Evolutionary conservation across 2,797 vertebrate genomes (phyloP).

Genomic region (Botia almorhae): DNA sequence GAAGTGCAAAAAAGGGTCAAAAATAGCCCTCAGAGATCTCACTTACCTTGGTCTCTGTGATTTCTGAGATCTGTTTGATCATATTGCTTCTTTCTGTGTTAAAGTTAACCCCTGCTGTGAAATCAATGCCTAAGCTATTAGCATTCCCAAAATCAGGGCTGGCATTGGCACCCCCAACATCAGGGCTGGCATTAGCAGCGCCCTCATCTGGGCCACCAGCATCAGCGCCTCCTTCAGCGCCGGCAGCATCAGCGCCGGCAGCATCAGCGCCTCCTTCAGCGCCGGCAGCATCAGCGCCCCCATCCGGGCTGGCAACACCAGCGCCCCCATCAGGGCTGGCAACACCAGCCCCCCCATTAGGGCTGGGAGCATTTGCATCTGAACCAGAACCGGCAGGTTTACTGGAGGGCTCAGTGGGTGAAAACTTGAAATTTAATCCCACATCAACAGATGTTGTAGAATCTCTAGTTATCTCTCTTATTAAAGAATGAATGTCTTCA

Average conservation of each 20-base stretch:
- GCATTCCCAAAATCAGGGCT: not conserved
- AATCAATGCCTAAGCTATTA: not conserved
- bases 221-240: not conserved
- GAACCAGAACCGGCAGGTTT: not conserved
- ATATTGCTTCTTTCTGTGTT: slow-evolving; percentile 39
- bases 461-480: slow-evolving; percentile 74
- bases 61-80: slow-evolving; percentile 63
- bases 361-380: slow-evolving; percentile 29
- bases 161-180: not conserved
- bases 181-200: too few species aligned
- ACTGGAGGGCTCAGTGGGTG: slow-evolving; percentile 61
- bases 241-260: not conserved
- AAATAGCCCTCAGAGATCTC: not conserved
- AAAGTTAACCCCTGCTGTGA: accelerated
- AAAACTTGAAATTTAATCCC: slow-evolving; percentile 78
- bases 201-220: not conserved
- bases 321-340: not conserved
- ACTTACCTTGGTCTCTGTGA: slow-evolving; percentile 73
- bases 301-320: not conserved
- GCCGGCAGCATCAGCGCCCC: not conserved
- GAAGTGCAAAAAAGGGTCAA: not conserved
- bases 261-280: not conserved
- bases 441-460: slow-evolving; percentile 28
- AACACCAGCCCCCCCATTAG: not conserved
- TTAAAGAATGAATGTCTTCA: slow-evolving; percentile 68